Conservation (phyloP, 2,888 invertebrate species). For the Chloroclystis v-ata region DNA sequence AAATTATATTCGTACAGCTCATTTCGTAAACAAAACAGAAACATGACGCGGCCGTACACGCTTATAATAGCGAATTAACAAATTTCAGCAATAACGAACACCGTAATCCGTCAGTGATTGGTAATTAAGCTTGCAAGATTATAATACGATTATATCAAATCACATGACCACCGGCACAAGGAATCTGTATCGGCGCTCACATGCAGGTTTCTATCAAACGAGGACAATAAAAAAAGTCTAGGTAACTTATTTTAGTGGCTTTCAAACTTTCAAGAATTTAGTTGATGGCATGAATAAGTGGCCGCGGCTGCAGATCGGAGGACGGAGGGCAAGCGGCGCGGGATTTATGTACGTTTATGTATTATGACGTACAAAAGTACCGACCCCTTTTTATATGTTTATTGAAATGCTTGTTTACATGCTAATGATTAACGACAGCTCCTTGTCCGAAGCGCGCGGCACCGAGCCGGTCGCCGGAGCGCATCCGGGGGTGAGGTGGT, state of each 20-base stretch:
- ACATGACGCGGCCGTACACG: neutral
- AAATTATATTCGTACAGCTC: conserved; percentile 6
- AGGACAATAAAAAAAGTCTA: too few relatives aligned
- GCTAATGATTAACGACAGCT: conserved; percentile 25
- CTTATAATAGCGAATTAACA: neutral
- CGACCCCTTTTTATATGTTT: conserved; percentile 31
- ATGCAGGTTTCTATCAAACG: too few relatives aligned
- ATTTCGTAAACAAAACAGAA: conserved; percentile 3
- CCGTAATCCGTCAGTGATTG: too few relatives aligned
- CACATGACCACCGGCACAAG: too few relatives aligned
- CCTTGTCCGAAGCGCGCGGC: neutral
- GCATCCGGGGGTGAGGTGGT: neutral
- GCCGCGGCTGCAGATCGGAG: too few relatives aligned
- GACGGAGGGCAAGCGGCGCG: neutral
- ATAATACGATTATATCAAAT: too few relatives aligned
- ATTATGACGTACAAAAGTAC: conserved; percentile 31
- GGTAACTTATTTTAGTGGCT: too few relatives aligned
- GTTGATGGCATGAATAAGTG: too few relatives aligned
- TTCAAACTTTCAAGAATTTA: too few relatives aligned
- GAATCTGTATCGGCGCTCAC: too few relatives aligned
- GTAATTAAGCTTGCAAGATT: too few relatives aligned
- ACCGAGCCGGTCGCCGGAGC: neutral
- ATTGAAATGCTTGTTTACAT: conserved; percentile 32
- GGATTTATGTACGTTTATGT: conserved; percentile 36
- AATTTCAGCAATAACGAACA: too few relatives aligned